Conservation (phyloP, 35 echinoderm and acorn worm genomes). For the Nesometra sesokonis region DNA sequence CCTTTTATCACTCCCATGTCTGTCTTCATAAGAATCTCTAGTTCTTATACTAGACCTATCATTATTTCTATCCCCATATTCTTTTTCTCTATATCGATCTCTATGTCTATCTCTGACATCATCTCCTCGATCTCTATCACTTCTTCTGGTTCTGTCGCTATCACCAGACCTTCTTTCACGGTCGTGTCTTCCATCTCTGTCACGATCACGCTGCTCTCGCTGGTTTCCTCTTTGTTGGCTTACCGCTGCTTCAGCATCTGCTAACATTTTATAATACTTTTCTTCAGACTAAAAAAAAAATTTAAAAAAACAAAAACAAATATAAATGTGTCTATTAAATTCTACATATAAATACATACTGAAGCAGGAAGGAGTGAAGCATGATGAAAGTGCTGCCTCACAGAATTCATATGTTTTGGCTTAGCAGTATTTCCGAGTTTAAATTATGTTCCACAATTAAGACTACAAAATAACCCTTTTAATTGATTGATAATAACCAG, state of each 20-base stretch:
- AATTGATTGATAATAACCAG: no score
- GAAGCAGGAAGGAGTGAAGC: no score
- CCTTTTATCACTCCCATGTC: background rate
- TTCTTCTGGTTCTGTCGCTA: conserved; percentile 27
- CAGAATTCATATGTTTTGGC: no score
- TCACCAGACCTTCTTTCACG: conserved; percentile 26
- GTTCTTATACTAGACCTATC: conserved; percentile 20
- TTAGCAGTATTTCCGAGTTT: no score
- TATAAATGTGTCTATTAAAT: no score
- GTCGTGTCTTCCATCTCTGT: background rate
- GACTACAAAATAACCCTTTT: no score
- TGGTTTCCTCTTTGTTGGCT: background rate
- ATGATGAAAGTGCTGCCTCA: no score
- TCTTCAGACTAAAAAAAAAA: conserved; percentile 56
- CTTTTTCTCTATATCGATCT: conserved; percentile 17
- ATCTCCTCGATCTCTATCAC: conserved; percentile 4
- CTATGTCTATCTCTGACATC: conserved; percentile 24
- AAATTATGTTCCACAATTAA: no score
- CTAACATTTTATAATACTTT: conserved; percentile 60
- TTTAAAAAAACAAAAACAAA: background rate
- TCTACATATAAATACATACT: no score
- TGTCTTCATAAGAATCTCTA: conserved; percentile 1
- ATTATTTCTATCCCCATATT: conserved; percentile 19
- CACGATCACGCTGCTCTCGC: background rate
- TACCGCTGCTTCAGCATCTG: conserved; percentile 40